A percentile compares a stretch with the other conserved stretches of the same genome.
These are phyloP conservation scores for Nysson spinosus DNA, from an alignment of 2,888 invertebrate genomes.

Conservation along the genomic window DNA sequence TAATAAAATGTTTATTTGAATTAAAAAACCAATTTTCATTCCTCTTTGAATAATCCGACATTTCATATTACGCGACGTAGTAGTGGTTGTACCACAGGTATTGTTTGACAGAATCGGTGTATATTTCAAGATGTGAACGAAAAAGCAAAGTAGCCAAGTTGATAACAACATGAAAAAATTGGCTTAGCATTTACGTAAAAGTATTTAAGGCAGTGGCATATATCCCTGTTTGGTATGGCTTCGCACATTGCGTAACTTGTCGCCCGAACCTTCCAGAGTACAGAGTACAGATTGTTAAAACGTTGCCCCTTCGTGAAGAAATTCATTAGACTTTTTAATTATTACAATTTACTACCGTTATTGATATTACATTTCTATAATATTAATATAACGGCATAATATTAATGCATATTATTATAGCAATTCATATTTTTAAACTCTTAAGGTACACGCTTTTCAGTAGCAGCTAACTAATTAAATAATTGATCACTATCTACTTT, in stretches of 20 bases:
- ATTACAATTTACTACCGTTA: background rate
- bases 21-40: too few species aligned
- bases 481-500: background rate
- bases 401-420: too few species aligned
- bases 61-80: too few species aligned
- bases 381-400: too few species aligned
- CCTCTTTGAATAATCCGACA: too few species aligned
- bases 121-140: background rate
- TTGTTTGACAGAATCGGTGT: background rate
- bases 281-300: conserved; percentile 3
- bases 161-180: conserved; percentile 48
- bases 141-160: conserved; percentile 2
- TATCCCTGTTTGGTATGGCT: conserved; percentile 60
- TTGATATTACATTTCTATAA: background rate
- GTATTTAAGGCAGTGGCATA: conserved; percentile 62
- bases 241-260: conserved; percentile 52
- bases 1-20: too few species aligned
- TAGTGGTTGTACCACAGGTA: too few species aligned
- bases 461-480: too few species aligned
- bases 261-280: conserved; percentile 9
- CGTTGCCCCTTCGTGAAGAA: conserved; percentile 7
- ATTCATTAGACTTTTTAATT: background rate
- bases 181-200: conserved; percentile 71
- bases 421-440: too few species aligned
- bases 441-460: too few species aligned